Conservation (phyloP, 2,888 invertebrate species). For the Archaeoteleia sp. region DNA sequence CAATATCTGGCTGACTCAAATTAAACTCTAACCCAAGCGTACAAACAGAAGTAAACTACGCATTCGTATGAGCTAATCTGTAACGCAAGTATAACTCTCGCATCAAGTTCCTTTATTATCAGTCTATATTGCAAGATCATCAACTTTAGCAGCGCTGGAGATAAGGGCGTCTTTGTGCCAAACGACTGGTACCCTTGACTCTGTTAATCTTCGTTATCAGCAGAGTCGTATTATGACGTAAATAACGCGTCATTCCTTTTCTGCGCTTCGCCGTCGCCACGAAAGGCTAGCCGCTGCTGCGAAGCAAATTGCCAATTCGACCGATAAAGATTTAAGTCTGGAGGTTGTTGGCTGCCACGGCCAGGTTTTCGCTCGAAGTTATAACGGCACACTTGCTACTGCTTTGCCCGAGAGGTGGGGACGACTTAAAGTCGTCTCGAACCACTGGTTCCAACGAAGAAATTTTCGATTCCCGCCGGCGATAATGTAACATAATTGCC, state of each 20-base stretch:
- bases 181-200: constrained; percentile 38
- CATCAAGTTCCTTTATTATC: constrained; percentile 13
- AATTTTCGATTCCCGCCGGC: constrained; percentile 29
- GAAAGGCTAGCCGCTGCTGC: constrained; percentile 39
- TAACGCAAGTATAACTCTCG: no score
- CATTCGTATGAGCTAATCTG: no score
- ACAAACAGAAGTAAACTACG: no score
- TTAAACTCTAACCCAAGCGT: no score
- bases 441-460: constrained; percentile 11
- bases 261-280: constrained; percentile 36
- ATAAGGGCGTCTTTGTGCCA: constrained; percentile 34
- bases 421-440: constrained; percentile 22
- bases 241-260: constrained; percentile 44
- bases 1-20: no score
- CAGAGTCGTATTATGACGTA: constrained; percentile 40
- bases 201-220: constrained; percentile 33
- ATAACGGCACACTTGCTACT: constrained; percentile 41
- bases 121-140: constrained; percentile 28
- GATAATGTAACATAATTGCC: constrained; percentile 35
- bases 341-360: constrained; percentile 42
- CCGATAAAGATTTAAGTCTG: constrained; percentile 51
- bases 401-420: constrained; percentile 2
- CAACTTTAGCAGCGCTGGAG: constrained; percentile 37
- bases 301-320: constrained; percentile 50
- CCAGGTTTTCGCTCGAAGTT: constrained; percentile 36